Evolutionary conservation across 1,140 invertebrate species (phyloP).

Genomic region (Drosophila rufa): DNA sequence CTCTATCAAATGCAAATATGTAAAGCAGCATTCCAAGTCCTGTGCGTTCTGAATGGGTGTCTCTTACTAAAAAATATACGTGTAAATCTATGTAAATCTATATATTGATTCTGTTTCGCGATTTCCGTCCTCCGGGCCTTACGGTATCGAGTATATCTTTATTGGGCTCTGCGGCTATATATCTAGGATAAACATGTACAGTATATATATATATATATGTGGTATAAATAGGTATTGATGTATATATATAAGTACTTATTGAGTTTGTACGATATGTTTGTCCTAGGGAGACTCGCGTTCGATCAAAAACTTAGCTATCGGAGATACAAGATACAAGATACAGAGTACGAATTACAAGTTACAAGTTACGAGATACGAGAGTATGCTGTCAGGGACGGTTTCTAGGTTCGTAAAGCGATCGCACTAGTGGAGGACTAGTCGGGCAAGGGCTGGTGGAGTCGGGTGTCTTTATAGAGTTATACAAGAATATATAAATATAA

Average conservation of each 20-base stretch:
- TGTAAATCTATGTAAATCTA: constrained; percentile 41
- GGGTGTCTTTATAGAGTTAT: constrained; percentile 47
- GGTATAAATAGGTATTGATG: constrained; percentile 48
- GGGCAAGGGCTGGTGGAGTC: constrained; percentile 57
- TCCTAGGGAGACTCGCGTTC: constrained; percentile 63
- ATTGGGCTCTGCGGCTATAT: constrained; percentile 31
- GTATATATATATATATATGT: constrained; percentile 41
- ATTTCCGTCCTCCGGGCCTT: constrained; percentile 15
- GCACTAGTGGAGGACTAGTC: constrained; percentile 62
- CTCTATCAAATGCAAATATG: constrained; percentile 74
- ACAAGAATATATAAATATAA: constrained; percentile 63
- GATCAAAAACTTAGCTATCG: constrained; percentile 46
- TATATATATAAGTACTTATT: constrained; percentile 64
- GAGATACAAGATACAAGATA: constrained; percentile 48
- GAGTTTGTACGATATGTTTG: constrained; percentile 82
- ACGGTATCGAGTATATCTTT: constrained; percentile 46
- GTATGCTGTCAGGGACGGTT: constrained; percentile 77
- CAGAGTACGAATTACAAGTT: constrained; percentile 28
- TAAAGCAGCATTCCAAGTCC: constrained; percentile 75
- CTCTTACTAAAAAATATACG: constrained; percentile 71
- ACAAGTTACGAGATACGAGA: constrained; percentile 31
- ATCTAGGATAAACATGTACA: constrained; percentile 52
- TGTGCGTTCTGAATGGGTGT: constrained; percentile 70
- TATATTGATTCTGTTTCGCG: constrained; percentile 41
- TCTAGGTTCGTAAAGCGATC: constrained; percentile 77